Base-by-base conservation (phyloP, 2,888 invertebrate species). In the Hartigia nigra region DNA sequence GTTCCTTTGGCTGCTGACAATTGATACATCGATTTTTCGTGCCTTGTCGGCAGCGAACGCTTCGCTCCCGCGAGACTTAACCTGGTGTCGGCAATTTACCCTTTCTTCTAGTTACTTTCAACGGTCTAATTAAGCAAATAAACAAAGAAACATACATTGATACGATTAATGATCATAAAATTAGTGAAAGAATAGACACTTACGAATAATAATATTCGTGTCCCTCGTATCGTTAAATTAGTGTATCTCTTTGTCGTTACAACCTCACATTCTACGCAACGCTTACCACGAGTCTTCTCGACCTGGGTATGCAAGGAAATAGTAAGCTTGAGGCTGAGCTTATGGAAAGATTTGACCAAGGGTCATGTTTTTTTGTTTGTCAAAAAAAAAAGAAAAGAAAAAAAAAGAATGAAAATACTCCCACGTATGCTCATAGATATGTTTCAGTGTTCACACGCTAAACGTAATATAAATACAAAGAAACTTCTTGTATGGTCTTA, bases 1-100 rank as follows among this genome's bases (percentile, higher is more conserved):
- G 23, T 55, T 23, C 14, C 23, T 55, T 55, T 23, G 0, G 55
- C 23, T 2, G 55, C 23, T 55, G 55, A 55, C 1, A 55, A 55
- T 55, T 55, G 2, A 55, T 23, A 23, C n/a, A 23, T 31, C 72
- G 5, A 34, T 34, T 76, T 70, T 55, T 70, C 34, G 34, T 76
- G n/a, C 5, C 32, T 69, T 76, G 31, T 76, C 70, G 12, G 31
- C 32, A 31, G 37, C 35, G 72, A 36, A 31, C n/a, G 32, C 69
- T 31, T 70, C 14, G 34, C 70, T 34, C 36, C 31, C 74, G 74
- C 55, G 31, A 75, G 31, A 81, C 80, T 83, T 81, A 81, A 82
- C 80, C 81, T 80, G 83, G 84, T 84, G 83, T 86, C 81, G 79
- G 84, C 80, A 79, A 74, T 81, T 78, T 81, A 78, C 76, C 72